Conservation (phyloP, 2,797 vertebrate genomes). For the Tapera naevia region DNA sequence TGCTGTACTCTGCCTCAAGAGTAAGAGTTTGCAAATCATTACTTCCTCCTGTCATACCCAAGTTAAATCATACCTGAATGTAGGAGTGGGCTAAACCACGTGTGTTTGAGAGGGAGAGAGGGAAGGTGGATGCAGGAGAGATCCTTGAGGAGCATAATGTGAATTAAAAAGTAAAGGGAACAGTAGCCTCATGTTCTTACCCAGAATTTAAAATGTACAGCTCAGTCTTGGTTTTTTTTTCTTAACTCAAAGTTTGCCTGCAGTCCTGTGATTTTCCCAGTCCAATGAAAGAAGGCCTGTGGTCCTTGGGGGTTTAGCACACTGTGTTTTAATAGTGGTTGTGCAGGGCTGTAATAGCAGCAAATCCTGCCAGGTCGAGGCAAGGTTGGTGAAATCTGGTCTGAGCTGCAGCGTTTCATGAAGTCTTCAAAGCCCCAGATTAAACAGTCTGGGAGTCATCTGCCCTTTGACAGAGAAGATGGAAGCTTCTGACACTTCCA, state of each 20-base stretch:
- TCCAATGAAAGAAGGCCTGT: background rate
- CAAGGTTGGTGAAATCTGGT: background rate
- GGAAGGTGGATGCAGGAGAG: background rate
- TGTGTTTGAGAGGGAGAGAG: background rate
- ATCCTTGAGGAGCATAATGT: background rate
- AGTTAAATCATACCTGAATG: background rate
- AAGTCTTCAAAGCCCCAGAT: background rate
- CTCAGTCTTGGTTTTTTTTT: background rate
- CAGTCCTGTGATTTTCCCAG: background rate
- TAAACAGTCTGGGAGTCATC: background rate
- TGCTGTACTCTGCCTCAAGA: background rate
- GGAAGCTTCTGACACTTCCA: background rate
- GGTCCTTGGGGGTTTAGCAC: background rate
- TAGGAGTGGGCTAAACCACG: fast-evolving
- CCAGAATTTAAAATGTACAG: background rate
- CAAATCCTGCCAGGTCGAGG: background rate
- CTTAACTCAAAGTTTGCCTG: background rate
- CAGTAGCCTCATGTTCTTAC: background rate
- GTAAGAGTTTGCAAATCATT: background rate
- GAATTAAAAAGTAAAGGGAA: background rate
- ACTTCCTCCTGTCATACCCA: background rate
- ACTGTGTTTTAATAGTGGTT: background rate
- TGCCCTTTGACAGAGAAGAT: background rate
- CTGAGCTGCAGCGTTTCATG: background rate
- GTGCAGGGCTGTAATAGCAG: background rate